These are phyloP conservation scores for Mus musculus DNA, from an alignment of 2,113 vertebrate genomes.

Conservation along the genomic window GRCm39 chr15:31360001-31360500, in stretches of 20 bases:
- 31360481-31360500: neutral
- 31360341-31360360: neutral
- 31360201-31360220: neutral
- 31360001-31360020: neutral
- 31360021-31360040: neutral
- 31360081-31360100: neutral
- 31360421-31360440: constrained; percentile 30
- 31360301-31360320: too few species aligned
- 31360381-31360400: neutral
- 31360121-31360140: neutral
- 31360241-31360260: neutral
- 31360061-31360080: neutral
- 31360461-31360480: neutral
- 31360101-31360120: neutral
- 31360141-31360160: neutral
- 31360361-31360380: neutral
- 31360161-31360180: neutral
- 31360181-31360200: neutral
- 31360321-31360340: too few species aligned
- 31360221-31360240: neutral
- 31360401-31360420: neutral
- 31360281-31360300: too few species aligned
- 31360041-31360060: neutral
- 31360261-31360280: neutral
- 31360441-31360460: neutral